Evolutionary conservation across 2,888 invertebrate genomes (phyloP), one percentile per base, ranked within the genome.

Genomic region (Diarsia rubi): DNA sequence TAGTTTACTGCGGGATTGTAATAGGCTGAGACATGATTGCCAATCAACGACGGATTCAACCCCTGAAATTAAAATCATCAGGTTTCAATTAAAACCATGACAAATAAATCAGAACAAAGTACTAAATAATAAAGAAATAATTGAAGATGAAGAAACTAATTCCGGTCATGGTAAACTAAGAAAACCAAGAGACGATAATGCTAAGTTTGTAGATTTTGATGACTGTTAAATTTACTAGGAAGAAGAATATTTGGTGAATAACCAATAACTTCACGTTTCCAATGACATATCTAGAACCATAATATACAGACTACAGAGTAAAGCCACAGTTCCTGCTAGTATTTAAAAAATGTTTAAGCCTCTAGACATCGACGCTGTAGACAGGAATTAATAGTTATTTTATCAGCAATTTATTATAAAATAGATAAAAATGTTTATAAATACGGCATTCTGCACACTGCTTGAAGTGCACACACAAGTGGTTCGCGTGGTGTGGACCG

Each of bases 361-460:
- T 49, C 42, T 52, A 75, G 49, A 70, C 76, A 69, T 31, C 37
- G 59, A 64, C 54, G 21, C 24, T 1, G 69, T 59, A 81, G 84
- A 81, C 77, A 14, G 63, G 45, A 69, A 24, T 76, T 45, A 63
- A 72, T 72, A 69, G 77, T 72, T 54, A 77, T 49, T 72, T 72
- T 84, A 82, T 82, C 82, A 84, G 81, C n/a, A 75, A 11, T 82
- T 66, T 27, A 21, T 52, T 70, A 85, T 68, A 73, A 85, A 82
- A 63, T 59, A 70, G 82, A 82, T 82, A 82, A 82, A 77, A 62
- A 42, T 42, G 21, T 62, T 70, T 68, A 73, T 73, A 69, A 68
- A 68, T 42, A 68, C 52, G 60, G 47, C 78, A 59, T 47, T 82
- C 67, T 70, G 60, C 57, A 65, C n/a, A 31, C 64, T 68, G n/a